Base-by-base conservation (phyloP, 2,888 invertebrate species). In the Drosophila stalkeri region DNA sequence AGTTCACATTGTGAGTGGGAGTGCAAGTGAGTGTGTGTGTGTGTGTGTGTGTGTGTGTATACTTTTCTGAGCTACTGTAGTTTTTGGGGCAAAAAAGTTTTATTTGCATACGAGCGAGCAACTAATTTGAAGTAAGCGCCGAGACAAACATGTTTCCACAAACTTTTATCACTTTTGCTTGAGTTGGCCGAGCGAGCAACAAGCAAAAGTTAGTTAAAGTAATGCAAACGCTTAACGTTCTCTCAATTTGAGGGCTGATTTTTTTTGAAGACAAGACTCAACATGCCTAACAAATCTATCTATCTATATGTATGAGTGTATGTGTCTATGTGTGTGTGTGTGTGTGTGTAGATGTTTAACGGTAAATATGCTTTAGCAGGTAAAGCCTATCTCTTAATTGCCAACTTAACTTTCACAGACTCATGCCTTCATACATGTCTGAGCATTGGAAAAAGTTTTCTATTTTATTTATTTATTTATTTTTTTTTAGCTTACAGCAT, bases 91-190 rank as follows among this genome's bases (percentile, higher is more conserved):
- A 9, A 44, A 67, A 67, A 74, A 77, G 70, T 78, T 78, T 63
- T 75, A 72, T 75, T 77, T 77, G 75, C 67, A 67, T 77, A 75
- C 66, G 46, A 75, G 67, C 64, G 46, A 75, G 67, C 47, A 75
- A 77, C 75, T 77, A 77, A 77, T 77, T 77, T 67, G 60, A 77
- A 75, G 71, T 64, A 75, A 75, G 60, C 64, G 54, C 57, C 57
- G 61, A 64, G 60, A 44, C 64, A 77, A 77, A 71, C 59, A 73
- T 69, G 46, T 59, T 72, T 51, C 56, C 41, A 47, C 76, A 77
- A 73, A 62, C 69, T 75, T 71, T 64, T 49, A 23, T 46, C 46
- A 70, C 54, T 66, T 77, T 46, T 56, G 47, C 60, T 54, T 44
- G 47, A 70, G 64, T 70, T 74, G 56, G 1, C 18, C 41, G 39